phyloP scores from a whole-genome alignment of 2,797 vertebrate species.

The Neoniphon sammara region DNA sequence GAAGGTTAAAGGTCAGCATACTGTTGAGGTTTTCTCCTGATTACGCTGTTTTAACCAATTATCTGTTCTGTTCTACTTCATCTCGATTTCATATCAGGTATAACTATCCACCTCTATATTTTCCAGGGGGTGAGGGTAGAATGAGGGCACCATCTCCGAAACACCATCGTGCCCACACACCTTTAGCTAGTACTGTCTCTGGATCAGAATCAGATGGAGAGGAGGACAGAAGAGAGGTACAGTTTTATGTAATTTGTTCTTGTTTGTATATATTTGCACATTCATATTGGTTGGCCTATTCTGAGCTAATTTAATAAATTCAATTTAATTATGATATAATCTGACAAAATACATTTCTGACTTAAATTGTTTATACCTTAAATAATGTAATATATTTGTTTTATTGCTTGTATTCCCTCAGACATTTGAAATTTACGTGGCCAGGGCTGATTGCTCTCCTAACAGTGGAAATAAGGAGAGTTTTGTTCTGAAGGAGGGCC shows the following conservation, averaged over 20 bases:
- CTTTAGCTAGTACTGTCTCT: constrained; percentile 87
- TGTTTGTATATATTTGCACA: neutral
- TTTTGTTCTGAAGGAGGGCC: constrained; percentile 93
- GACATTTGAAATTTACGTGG: constrained; percentile 95
- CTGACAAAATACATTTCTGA: neutral
- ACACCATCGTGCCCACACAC: constrained; percentile 88
- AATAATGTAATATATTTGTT: neutral
- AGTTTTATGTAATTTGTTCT: constrained; percentile 1
- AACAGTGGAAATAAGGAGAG: constrained; percentile 85
- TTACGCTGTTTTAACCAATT: neutral
- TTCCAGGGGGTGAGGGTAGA: constrained; percentile 83
- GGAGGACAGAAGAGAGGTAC: constrained; percentile 90
- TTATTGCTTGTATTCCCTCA: constrained; percentile 27
- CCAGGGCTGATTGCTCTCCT: constrained; percentile 90
- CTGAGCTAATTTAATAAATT: neutral
- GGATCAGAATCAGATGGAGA: constrained; percentile 96
- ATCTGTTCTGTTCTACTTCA: neutral
- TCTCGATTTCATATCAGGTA: neutral
- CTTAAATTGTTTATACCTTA: neutral
- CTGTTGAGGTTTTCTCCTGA: neutral
- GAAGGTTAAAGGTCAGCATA: constrained; percentile 77
- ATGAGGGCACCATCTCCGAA: constrained; percentile 90
- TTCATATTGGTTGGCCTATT: neutral
- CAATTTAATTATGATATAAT: neutral
- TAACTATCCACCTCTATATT: constrained; percentile 67